phyloP scores from a whole-genome alignment of 1,140 invertebrate genomes.

The Drosophila ananassae region DNA sequence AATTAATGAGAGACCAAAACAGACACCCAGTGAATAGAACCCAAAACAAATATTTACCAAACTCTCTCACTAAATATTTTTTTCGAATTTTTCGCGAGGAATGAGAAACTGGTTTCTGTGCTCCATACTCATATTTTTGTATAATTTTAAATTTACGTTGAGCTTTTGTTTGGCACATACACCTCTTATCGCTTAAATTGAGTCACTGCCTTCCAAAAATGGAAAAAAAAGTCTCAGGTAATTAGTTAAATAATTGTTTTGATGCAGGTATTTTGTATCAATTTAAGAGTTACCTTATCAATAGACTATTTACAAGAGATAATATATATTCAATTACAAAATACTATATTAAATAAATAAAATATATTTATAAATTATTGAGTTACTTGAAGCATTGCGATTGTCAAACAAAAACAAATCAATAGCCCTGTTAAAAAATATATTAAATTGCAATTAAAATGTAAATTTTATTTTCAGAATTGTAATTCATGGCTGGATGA shows the following conservation, averaged over 20 bases:
- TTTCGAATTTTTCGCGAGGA: conserved; percentile 8
- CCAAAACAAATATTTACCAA: conserved; percentile 29
- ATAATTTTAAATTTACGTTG: conserved; percentile 17
- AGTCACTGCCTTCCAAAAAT: conserved; percentile 46
- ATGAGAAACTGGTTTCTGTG: conserved; percentile 21
- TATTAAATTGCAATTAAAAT: neutral
- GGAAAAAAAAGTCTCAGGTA: conserved; percentile 1
- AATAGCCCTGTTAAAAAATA: no score
- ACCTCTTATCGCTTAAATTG: conserved; percentile 55
- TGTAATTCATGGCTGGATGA: conserved; percentile 83
- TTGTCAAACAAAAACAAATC: no score
- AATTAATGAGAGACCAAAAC: conserved; percentile 33
- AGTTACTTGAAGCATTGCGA: no score
- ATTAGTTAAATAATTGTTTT: conserved; percentile 7
- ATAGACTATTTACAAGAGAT: conserved; percentile 1
- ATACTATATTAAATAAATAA: no score
- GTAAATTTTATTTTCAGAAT: conserved; percentile 55
- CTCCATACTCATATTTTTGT: neutral
- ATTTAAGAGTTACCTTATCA: no score
- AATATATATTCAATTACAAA: neutral
- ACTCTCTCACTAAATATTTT: conserved; percentile 3
- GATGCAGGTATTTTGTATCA: no score
- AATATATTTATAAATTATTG: no score
- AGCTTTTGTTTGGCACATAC: conserved; percentile 29
- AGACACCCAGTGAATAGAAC: conserved; percentile 17